These are phyloP conservation scores for Varecia variegata DNA, from an alignment of 2,797 vertebrate genomes.

Conservation along the genomic window DNA sequence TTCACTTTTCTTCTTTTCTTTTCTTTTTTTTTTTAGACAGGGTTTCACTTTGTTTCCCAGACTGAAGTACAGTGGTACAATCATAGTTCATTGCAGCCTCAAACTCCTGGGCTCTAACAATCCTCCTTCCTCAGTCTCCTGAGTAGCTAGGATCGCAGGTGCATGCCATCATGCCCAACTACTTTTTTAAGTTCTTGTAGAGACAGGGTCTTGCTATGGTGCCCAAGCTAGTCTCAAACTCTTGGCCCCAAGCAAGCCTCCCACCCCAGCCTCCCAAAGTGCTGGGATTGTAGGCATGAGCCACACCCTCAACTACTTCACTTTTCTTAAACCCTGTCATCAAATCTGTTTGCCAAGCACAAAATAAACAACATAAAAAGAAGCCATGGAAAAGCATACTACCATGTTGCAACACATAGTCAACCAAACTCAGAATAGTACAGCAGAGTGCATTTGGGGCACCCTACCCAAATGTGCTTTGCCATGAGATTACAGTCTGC, in stretches of 20 bases:
- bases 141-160: no score
- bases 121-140: background rate
- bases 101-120: background rate
- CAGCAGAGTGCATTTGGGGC: background rate
- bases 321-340: slow-evolving; percentile 11
- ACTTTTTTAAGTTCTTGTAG: no score
- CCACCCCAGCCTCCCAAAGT: background rate
- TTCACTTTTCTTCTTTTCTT: background rate
- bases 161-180: no score
- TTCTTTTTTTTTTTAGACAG: no score
- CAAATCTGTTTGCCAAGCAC: slow-evolving; percentile 18
- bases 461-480: background rate
- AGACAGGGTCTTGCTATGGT: no score
- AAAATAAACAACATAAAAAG: slow-evolving; percentile 12
- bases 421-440: background rate
- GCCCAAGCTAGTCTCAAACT: no score
- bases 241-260: no score
- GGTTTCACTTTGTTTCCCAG: background rate
- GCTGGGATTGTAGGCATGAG: background rate
- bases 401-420: background rate
- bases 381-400: background rate
- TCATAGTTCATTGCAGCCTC: background rate
- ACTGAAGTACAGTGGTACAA: background rate
- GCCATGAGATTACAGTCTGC: background rate
- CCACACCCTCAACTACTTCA: background rate